Percentiles rank a stretch among this genome's conserved stretches.
phyloP scores from a whole-genome alignment of 2,113 vertebrate species.

The Platysteira castanea region DNA sequence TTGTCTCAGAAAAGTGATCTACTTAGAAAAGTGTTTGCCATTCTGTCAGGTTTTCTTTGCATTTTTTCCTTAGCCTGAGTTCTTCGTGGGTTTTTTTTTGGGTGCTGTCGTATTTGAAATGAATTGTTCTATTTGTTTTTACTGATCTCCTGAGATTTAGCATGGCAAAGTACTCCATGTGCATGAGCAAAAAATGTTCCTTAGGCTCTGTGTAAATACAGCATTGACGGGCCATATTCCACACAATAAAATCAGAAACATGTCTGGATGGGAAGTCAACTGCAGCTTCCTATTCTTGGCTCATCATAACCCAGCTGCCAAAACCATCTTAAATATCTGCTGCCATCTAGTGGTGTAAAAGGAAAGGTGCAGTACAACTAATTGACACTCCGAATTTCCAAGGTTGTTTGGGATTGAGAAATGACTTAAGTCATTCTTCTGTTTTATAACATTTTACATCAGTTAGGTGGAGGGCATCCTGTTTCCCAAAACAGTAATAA shows the following conservation, averaged over 20 bases:
- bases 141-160: neutral
- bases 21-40: neutral
- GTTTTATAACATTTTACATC: neutral
- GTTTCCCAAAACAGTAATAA: neutral
- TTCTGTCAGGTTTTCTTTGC: neutral
- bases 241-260: neutral
- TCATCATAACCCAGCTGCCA: neutral
- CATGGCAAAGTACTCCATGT: neutral
- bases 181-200: neutral
- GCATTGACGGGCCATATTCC: neutral
- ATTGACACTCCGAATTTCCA: neutral
- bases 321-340: neutral
- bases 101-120: neutral
- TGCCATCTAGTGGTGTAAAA: constrained; percentile 38
- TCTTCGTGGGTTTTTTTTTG: neutral
- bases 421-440: neutral
- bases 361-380: neutral
- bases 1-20: neutral
- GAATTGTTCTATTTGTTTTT: neutral
- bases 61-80: neutral
- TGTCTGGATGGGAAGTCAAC: neutral
- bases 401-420: neutral
- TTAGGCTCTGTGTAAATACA: neutral
- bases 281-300: neutral
- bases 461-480: neutral